phyloP scores from a whole-genome alignment of 2,797 vertebrate genomes.

The Semotilus atromaculatus region DNA sequence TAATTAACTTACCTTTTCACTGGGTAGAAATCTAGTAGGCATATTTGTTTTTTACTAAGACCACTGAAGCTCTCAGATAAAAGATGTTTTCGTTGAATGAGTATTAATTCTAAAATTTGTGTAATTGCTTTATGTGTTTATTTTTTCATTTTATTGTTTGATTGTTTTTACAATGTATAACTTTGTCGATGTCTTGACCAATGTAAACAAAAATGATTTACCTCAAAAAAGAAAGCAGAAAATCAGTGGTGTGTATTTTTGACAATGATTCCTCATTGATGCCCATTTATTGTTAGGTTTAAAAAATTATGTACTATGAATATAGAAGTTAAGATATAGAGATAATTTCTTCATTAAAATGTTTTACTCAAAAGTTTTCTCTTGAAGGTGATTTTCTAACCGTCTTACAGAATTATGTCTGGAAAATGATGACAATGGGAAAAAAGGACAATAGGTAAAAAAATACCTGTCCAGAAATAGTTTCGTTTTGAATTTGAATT shows the following conservation, averaged over 20 bases:
- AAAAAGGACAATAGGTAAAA: not conserved
- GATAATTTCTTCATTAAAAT: constrained; percentile 81
- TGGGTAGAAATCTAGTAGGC: constrained; percentile 67
- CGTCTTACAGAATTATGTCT: not conserved
- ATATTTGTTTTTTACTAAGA: constrained; percentile 71
- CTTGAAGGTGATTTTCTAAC: constrained; percentile 5
- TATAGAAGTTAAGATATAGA: constrained; percentile 81
- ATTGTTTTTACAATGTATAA: constrained; percentile 72
- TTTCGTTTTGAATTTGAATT: no score
- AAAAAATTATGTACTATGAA: constrained; percentile 87
- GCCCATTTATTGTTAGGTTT: constrained; percentile 84
- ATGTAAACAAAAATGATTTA: constrained; percentile 79
- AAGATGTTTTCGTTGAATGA: constrained; percentile 64
- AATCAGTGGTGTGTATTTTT: constrained; percentile 73
- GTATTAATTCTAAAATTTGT: constrained; percentile 77
- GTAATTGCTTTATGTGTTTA: constrained; percentile 80
- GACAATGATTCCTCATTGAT: constrained; percentile 82
- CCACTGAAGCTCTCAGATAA: constrained; percentile 76
- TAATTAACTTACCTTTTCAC: constrained; percentile 66
- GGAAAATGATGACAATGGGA: not conserved
- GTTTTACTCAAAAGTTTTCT: constrained; percentile 37
- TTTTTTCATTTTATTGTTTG: constrained; percentile 72
- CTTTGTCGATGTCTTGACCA: constrained; percentile 78
- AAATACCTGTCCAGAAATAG: not conserved
- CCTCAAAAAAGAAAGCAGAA: constrained; percentile 78